These are phyloP conservation scores for Drosophila sulfurigaster DNA, from an alignment of 1,140 invertebrate species.

Conservation along the genomic window DNA sequence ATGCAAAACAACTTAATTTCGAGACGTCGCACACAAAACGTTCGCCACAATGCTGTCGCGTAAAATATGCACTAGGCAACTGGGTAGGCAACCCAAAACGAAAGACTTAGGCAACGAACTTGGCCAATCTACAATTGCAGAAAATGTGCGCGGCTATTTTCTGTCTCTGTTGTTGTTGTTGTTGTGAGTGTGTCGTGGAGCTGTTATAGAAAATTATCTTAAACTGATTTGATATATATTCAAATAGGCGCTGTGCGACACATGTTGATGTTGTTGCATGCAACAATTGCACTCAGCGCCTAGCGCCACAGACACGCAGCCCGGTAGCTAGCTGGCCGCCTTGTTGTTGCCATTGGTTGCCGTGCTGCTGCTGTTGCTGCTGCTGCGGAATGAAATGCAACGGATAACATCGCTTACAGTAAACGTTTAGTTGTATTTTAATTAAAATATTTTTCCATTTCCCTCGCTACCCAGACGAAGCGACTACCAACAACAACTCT, in stretches of 20 bases:
- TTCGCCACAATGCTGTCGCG: slow-evolving; percentile 65
- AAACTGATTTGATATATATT: slow-evolving; percentile 84
- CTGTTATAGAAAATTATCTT: slow-evolving; percentile 83
- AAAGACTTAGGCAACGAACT: slow-evolving; percentile 79
- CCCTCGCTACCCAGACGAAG: slow-evolving; percentile 41
- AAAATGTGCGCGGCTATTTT: slow-evolving; percentile 66
- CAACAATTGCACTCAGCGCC: slow-evolving; percentile 66
- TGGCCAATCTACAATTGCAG: slow-evolving; percentile 44
- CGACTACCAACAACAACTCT: slow-evolving; percentile 19
- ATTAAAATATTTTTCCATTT: slow-evolving; percentile 80
- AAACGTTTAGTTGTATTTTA: slow-evolving; percentile 82
- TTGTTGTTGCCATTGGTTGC: slow-evolving; percentile 31
- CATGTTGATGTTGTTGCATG: slow-evolving; percentile 79
- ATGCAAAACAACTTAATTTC: slow-evolving; percentile 84
- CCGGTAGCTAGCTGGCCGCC: slow-evolving; percentile 38
- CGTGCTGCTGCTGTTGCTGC: not conserved
- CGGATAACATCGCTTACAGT: slow-evolving; percentile 78
- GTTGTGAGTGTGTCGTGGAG: slow-evolving; percentile 36
- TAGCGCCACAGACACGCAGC: slow-evolving; percentile 67
- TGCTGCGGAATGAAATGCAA: slow-evolving; percentile 32
- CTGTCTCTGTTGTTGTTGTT: slow-evolving; percentile 21
- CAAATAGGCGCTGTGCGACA: slow-evolving; percentile 81
- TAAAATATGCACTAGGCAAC: slow-evolving; percentile 77
- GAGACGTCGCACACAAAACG: slow-evolving; percentile 40
- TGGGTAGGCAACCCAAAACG: slow-evolving; percentile 34